Conservation (phyloP, 2,888 invertebrate species). For the Arctia plantaginis region DNA sequence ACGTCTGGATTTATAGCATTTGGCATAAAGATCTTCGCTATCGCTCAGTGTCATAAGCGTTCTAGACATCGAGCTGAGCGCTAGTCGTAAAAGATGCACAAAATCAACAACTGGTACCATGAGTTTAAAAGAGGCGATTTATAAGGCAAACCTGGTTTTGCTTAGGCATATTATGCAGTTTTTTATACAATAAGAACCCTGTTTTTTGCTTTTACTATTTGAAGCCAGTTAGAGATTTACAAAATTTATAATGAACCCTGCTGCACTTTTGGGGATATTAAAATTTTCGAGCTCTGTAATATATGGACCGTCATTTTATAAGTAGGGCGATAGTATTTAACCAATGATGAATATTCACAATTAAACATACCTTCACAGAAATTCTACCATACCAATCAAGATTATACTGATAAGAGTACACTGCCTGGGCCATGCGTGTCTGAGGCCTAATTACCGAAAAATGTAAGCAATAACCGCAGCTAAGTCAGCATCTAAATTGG, state of each 20-base stretch:
- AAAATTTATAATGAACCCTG: neutral
- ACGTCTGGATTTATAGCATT: too few relatives aligned
- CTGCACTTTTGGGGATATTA: neutral
- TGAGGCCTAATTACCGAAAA: slow-evolving; percentile 36
- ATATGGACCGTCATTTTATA: neutral
- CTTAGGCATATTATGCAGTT: too few relatives aligned
- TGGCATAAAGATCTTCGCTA: neutral
- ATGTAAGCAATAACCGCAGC: slow-evolving; percentile 31
- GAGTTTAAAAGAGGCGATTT: neutral
- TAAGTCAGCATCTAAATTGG: slow-evolving; percentile 55
- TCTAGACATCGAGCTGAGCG: neutral
- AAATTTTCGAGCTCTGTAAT: neutral
- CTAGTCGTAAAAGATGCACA: neutral
- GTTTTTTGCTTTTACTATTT: neutral
- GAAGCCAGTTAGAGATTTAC: neutral
- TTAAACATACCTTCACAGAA: slow-evolving; percentile 13
- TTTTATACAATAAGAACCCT: neutral
- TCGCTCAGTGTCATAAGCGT: neutral
- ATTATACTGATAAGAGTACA: slow-evolving; percentile 23
- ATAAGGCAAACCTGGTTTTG: neutral
- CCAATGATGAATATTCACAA: neutral
- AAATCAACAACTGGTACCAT: neutral
- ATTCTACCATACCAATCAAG: slow-evolving; percentile 15
- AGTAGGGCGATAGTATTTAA: neutral
- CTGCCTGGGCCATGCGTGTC: slow-evolving; percentile 30